Conservation (phyloP, 2,113 vertebrate genomes). For the Dendrocopos noguchii region DNA sequence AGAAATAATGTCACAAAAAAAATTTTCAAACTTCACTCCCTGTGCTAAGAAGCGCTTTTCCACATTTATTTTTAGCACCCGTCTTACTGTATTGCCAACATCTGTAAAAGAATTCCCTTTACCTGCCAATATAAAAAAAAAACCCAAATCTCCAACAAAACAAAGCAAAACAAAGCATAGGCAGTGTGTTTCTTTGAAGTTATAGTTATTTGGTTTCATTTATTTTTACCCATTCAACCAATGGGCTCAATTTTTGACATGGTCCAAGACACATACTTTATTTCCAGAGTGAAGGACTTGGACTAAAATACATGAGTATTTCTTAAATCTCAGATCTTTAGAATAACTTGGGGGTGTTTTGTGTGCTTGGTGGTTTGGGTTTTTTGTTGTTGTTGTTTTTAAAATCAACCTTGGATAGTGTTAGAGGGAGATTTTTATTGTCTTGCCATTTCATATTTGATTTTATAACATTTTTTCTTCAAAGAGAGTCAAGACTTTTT, state of each 20-base stretch:
- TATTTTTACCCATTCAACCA: neutral
- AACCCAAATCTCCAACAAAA: neutral
- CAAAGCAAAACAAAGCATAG: neutral
- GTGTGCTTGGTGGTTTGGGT: too few species aligned
- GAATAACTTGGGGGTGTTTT: too few species aligned
- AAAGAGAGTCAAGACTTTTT: neutral
- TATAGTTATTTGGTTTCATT: neutral
- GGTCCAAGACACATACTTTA: neutral
- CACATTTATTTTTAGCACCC: conserved; percentile 12
- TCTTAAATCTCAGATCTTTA: too few species aligned
- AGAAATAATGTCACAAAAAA: neutral
- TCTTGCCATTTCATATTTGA: neutral
- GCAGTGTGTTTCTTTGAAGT: neutral
- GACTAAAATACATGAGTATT: neutral
- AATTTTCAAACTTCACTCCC: neutral
- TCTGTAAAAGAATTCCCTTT: conserved; percentile 24
- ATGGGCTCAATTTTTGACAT: neutral
- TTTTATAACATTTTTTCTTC: neutral
- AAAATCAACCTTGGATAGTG: too few species aligned
- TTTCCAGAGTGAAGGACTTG: neutral
- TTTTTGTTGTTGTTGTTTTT: neutral
- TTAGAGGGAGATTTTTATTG: neutral
- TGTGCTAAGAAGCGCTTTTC: conserved; percentile 19
- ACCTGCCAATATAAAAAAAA: neutral
- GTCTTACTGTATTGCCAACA: neutral